Percentiles rank a stretch among this genome's conserved stretches.
Evolutionary conservation across 2,797 vertebrate species (phyloP).

Genomic region (Aeoliscus strigatus): DNA sequence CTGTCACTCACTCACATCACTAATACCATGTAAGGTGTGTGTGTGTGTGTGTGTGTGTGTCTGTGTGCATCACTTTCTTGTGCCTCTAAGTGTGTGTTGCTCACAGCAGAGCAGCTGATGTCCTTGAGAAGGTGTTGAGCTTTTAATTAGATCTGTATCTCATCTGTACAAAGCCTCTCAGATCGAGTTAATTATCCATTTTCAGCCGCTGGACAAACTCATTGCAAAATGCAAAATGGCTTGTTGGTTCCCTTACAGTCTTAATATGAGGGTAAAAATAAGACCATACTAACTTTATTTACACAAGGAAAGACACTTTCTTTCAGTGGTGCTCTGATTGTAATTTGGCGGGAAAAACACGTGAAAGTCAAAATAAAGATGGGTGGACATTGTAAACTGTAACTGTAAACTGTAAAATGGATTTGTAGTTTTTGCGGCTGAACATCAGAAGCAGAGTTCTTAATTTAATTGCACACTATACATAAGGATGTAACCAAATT

Average conservation of each 20-base stretch:
- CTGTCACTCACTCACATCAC: slow-evolving; percentile 45
- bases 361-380: too few relatives aligned
- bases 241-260: not conserved
- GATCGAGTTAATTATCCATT: slow-evolving; percentile 7
- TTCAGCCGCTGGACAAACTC: not conserved
- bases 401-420: too few relatives aligned
- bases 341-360: too few relatives aligned
- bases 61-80: slow-evolving; percentile 8
- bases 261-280: too few relatives aligned
- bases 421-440: too few relatives aligned
- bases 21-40: slow-evolving; percentile 14
- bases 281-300: too few relatives aligned
- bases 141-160: slow-evolving; percentile 41
- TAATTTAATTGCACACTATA: too few relatives aligned
- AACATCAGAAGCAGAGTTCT: too few relatives aligned
- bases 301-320: too few relatives aligned
- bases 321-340: too few relatives aligned
- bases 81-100: slow-evolving; percentile 7
- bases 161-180: not conserved
- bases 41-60: slow-evolving; percentile 2
- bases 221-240: not conserved
- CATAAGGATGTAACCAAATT: too few relatives aligned
- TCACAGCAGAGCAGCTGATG: slow-evolving; percentile 1
- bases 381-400: too few relatives aligned
- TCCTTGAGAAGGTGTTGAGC: slow-evolving; percentile 27